phyloP scores from a whole-genome alignment of 2,888 invertebrate species.

The Anoncus sp. region DNA sequence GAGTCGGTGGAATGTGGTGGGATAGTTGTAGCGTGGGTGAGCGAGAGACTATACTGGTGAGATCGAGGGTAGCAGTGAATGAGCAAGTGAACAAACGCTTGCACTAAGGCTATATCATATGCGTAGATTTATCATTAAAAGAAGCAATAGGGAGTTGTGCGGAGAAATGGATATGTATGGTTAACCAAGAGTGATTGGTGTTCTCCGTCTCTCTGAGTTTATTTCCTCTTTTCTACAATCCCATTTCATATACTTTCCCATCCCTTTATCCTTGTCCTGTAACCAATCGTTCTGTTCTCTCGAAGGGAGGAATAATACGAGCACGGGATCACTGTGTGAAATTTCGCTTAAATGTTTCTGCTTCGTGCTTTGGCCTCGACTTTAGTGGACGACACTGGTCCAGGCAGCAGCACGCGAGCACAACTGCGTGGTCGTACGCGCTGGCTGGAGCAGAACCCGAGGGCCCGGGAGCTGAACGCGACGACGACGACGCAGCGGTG shows the following conservation, averaged over 20 bases:
- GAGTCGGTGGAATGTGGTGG: constrained; percentile 59
- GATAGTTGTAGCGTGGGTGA: constrained; percentile 52
- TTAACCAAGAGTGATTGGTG: constrained; percentile 38
- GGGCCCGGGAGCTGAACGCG: constrained; percentile 73
- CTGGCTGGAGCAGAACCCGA: constrained; percentile 66
- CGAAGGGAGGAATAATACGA: constrained; percentile 18
- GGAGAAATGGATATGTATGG: constrained; percentile 32
- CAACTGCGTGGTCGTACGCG: constrained; percentile 74
- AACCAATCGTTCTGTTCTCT: constrained; percentile 12
- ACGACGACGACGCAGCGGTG: constrained; percentile 62
- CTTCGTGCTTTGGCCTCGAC: constrained; percentile 46
- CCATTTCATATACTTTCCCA: not conserved
- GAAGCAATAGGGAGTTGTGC: constrained; percentile 39
- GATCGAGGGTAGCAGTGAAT: constrained; percentile 46
- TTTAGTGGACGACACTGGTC: constrained; percentile 76
- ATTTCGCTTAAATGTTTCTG: constrained; percentile 7
- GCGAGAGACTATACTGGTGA: constrained; percentile 55
- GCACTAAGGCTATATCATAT: constrained; percentile 15
- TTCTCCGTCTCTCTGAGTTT: constrained; percentile 22
- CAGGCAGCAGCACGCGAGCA: constrained; percentile 78
- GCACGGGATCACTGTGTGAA: constrained; percentile 37
- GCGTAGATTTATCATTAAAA: constrained; percentile 17
- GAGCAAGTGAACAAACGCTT: constrained; percentile 43
- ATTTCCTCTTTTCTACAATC: constrained; percentile 15
- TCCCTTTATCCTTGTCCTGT: constrained; percentile 3